Evolutionary conservation across 2,888 invertebrate species (phyloP).

Genomic region (Autographa gamma): DNA sequence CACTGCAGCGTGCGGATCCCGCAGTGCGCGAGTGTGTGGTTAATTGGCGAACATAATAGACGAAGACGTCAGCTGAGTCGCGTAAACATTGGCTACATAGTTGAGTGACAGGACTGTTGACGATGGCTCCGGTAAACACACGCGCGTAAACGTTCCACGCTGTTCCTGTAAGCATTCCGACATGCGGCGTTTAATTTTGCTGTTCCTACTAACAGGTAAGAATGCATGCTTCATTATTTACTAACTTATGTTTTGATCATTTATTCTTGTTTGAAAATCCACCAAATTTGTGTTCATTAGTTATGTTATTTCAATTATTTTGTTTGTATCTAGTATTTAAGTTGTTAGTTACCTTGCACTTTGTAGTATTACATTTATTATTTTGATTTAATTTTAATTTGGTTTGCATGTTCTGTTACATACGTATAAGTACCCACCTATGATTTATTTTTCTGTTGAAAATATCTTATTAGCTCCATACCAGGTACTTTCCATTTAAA

Average conservation of each 20-base stretch:
- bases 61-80: constrained; percentile 84
- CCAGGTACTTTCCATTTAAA: background rate
- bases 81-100: constrained; percentile 81
- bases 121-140: constrained; percentile 75
- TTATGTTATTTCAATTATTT: background rate
- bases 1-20: constrained; percentile 87
- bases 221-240: constrained; percentile 35
- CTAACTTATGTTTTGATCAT: background rate
- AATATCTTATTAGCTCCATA: background rate
- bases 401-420: background rate
- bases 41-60: constrained; percentile 83
- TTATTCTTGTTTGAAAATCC: background rate
- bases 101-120: constrained; percentile 73
- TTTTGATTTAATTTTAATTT: background rate
- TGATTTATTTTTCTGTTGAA: background rate
- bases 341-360: background rate
- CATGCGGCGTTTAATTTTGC: constrained; percentile 82
- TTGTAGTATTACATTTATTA: background rate
- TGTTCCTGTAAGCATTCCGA: constrained; percentile 67
- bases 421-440: too few species aligned
- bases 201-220: constrained; percentile 84
- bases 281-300: background rate
- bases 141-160: constrained; percentile 68
- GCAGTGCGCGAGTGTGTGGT: constrained; percentile 88
- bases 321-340: background rate